Base-by-base conservation (phyloP, 2,888 invertebrate species). In the Mystacides longicornis region DNA sequence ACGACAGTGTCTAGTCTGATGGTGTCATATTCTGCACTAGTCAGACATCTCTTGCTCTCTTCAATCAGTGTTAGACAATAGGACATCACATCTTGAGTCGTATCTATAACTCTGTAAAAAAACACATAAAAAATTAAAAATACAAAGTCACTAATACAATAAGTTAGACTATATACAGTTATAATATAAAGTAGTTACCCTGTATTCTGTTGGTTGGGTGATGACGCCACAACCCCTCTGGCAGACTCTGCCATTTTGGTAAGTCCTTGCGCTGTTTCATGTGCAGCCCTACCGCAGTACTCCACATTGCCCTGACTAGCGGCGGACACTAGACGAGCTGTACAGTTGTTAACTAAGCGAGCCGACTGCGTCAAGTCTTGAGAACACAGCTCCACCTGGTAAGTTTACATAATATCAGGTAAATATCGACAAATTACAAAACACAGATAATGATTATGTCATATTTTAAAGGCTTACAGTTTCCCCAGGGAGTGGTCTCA, bases 401-500 rank as follows among this genome's bases (percentile, higher is more conserved):
- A 20, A 42, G 31, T 49, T 27, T 19, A 49, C 20, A 9, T 16
- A 43, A 43, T 43, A 14, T 7, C 43, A 43, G 16, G 14, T 11
- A 45, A 45, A 37, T 14, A 37, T 37, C 16, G 3, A 14, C 16
- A 37, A 37, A n/a, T n/a, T n/a, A n/a, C n/a, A n/a, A n/a, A n/a
- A n/a, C n/a, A n/a, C n/a, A n/a, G n/a, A n/a, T n/a, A n/a, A n/a
- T n/a, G n/a, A n/a, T n/a, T n/a, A n/a, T n/a, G n/a, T n/a, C n/a
- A n/a, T n/a, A n/a, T n/a, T n/a, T n/a, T n/a, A n/a, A n/a, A n/a
- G 21, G 63, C 73, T 69, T 60, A 85, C 81, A 16, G 87, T 88
- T 69, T 93, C 91, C 45, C 91, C 93, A 0, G 95, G 95, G 62
- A 95, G 71, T 0, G 94, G 93, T 57, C 83, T 77, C 42, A 96